Base-by-base conservation (phyloP, 2,113 vertebrate species). In the Mesoclemmys tuberculata region DNA sequence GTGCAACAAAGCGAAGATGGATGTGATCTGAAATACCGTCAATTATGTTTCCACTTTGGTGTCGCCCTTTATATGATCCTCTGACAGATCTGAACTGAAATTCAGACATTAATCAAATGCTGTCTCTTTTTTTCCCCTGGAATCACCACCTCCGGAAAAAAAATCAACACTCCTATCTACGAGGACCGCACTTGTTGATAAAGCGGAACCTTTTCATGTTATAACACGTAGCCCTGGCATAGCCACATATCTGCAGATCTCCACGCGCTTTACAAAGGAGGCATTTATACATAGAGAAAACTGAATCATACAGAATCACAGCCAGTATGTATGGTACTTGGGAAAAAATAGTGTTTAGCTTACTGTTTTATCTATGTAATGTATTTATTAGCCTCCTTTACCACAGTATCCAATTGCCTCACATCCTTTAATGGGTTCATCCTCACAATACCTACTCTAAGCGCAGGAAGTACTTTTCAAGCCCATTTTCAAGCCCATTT, bases 41-140 rank as follows among this genome's bases (percentile, higher is more conserved):
- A 85, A 95, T 96, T 97, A 92, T 88, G 80, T 92, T 94, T 95
- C 82, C 91, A 96, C 92, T 87, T 77, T 55, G 29, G 90, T 92
- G 75, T 74, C 90, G 93, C n/a, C 6, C 29, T 61, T 78, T 71
- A 2, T 51, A 35, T 12, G 27, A 90, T 93, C 10, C 68, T 95
- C 64, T 95, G 91, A 94, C 81, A 90, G 83, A 29, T 84, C 55
- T 90, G 44, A 51, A 88, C 46, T 89, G 82, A 88, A 94, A 31
- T 80, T 90, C 77, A n/a, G 35, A 5, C 85, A 93, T 97, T 97
- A 93, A 94, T 97, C 90, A 97, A 94, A 78, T 3, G 21, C 52
- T 92, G 49, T 82, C 91, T 96, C 90, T 29, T 79, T 83, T 84
- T 49, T 89, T 95, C 95, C 68, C 75, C 78, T 74, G 31, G 31